Conservation (phyloP, 2,888 invertebrate species). For the Lepas anatifera region DNA sequence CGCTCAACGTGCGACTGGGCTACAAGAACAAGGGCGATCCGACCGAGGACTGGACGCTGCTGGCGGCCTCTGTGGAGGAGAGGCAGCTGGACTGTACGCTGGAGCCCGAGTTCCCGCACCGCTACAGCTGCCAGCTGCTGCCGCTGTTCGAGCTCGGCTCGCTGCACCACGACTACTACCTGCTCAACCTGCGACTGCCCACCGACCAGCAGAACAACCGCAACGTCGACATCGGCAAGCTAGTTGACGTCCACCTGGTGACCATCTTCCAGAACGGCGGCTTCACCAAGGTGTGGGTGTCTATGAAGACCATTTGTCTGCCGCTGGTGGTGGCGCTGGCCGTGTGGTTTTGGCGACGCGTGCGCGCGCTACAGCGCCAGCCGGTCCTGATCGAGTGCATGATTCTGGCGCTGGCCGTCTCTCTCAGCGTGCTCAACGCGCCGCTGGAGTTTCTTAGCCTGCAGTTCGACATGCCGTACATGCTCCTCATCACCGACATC, state of each 20-base stretch:
- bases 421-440: constrained; percentile 76
- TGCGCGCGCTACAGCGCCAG: constrained; percentile 67
- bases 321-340: constrained; percentile 71
- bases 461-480: constrained; percentile 81
- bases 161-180: constrained; percentile 84
- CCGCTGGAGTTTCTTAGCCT: constrained; percentile 89
- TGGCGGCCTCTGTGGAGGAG: constrained; percentile 68
- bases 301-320: constrained; percentile 81
- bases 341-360: constrained; percentile 87
- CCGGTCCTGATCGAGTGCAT: constrained; percentile 89
- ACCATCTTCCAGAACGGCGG: constrained; percentile 98
- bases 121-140: constrained; percentile 79
- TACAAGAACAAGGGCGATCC: constrained; percentile 71
- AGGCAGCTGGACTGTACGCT: constrained; percentile 71
- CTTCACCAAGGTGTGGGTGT: constrained; percentile 93
- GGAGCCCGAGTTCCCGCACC: constrained; percentile 48
- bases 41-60: constrained; percentile 63
- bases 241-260: constrained; percentile 63
- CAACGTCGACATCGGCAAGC: constrained; percentile 65
- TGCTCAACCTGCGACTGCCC: constrained; percentile 83
- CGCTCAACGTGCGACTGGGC: constrained; percentile 69
- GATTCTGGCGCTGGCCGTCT: constrained; percentile 70
- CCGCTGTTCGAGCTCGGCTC: constrained; percentile 96
- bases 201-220: constrained; percentile 47
- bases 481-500: constrained; percentile 85